phyloP scores from a whole-genome alignment of 2,113 vertebrate species.

The Lagopus leucura region DNA sequence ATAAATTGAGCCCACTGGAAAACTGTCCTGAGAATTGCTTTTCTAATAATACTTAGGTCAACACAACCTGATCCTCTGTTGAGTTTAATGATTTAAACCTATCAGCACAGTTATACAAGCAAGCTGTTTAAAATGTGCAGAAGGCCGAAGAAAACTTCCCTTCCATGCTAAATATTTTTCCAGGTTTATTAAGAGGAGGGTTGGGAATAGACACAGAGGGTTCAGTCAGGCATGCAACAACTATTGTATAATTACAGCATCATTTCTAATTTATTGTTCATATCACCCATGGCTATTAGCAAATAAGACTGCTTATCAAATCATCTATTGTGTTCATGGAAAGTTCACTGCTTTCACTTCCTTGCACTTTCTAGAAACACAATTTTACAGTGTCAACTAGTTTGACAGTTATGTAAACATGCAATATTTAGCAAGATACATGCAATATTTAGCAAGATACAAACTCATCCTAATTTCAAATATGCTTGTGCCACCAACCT shows the following conservation, averaged over 20 bases:
- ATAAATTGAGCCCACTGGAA: not conserved
- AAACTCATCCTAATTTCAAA: not conserved
- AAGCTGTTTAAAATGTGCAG: not conserved
- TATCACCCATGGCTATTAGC: not conserved
- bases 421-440: not conserved
- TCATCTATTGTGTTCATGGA: not conserved
- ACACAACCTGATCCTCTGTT: not conserved
- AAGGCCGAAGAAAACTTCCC: not conserved
- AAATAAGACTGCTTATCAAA: not conserved
- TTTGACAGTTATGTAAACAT: not conserved
- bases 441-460: not conserved
- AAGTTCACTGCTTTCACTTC: not conserved
- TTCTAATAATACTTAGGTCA: not conserved
- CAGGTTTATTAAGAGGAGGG: not conserved
- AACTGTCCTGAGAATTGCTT: conserved; percentile 15
- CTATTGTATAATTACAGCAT: not conserved
- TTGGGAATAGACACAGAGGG: not conserved
- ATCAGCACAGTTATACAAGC: not conserved
- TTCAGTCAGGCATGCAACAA: not conserved
- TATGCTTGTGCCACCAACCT: not conserved
- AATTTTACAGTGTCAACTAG: not conserved
- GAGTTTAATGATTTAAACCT: not conserved
- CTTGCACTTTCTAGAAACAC: not conserved
- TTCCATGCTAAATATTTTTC: not conserved
- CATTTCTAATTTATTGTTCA: not conserved